Evolutionary conservation across 2,888 invertebrate genomes (phyloP), one percentile per base, ranked within the genome.

Genomic region (Lochmaea capreae): DNA sequence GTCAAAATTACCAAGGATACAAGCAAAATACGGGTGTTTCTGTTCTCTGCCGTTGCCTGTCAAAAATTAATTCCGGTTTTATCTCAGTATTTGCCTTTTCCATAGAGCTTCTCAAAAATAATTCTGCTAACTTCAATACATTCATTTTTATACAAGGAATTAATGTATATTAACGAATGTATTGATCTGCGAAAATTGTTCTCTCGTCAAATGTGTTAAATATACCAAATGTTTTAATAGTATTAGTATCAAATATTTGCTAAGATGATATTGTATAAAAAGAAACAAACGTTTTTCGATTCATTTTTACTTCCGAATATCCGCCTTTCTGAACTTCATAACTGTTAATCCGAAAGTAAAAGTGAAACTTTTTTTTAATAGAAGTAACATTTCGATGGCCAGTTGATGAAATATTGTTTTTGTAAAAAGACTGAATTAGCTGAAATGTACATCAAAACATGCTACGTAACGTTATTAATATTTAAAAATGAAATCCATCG

Each of bases 341-440:
- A 58, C 39, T 14, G 26, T 39, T 18, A 67, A 39, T 26, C 33
- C 33, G 33, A 54, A 57, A 22, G 46, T 54, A 54, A 57, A 26
- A 57, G 33, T 54, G 33, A 33, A 67, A 18, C 6, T 39, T 39
- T 52, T 52, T 16, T 54, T 8, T 18, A 16, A 16, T 54, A 54
- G 10, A 1, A 54, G 9, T 10, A 67, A 61, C 46, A 65, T 49
- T 71, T 65, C 43, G 54, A 22, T 65, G 18, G 39, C 42, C 59
- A 72, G 57, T 77, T 75, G 69, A 70, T 76, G 77, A 66, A 59
- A 67, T 52, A 72, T 76, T 75, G 66, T 69, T 79, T 75, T 72
- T 78, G 76, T 78, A 78, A 79, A 78, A 81, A 82, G 82, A 82
- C 82, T 82, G 82, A 81, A 78, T 33, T 80, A 79, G 76, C 76